phyloP scores from a whole-genome alignment of 2,113 vertebrate genomes.

The Salvelinus alpinus region DNA sequence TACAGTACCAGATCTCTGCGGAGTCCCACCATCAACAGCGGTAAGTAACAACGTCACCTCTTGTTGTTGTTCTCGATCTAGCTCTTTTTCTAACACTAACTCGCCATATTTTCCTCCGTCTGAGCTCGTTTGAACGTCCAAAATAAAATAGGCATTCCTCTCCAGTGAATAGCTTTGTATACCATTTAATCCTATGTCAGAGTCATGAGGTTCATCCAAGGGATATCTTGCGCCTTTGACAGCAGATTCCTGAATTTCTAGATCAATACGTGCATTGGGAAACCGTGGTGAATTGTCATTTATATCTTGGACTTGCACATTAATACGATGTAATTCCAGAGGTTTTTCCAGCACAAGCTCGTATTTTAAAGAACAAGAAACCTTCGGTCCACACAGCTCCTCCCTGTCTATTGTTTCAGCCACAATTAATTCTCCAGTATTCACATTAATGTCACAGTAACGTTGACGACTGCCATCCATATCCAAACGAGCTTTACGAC shows the following conservation, averaged over 20 bases:
- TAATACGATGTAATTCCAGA: slow-evolving; percentile 24
- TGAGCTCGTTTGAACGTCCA: slow-evolving; percentile 27
- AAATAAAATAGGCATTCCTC: slow-evolving; percentile 28
- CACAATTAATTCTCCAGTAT: slow-evolving; percentile 75
- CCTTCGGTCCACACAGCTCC: slow-evolving; percentile 71
- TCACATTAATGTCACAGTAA: slow-evolving; percentile 76
- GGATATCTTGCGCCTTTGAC: slow-evolving; percentile 58
- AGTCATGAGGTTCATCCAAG: slow-evolving; percentile 37
- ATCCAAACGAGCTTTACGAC: slow-evolving; percentile 51
- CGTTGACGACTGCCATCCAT: slow-evolving; percentile 40
- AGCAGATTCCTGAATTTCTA: slow-evolving; percentile 66
- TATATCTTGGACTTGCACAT: slow-evolving; percentile 32
- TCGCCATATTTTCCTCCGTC: slow-evolving; percentile 58
- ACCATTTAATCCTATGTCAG: slow-evolving; percentile 42
- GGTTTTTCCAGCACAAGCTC: slow-evolving; percentile 38
- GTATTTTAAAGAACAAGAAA: slow-evolving; percentile 27
- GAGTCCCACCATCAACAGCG: slow-evolving; percentile 57
- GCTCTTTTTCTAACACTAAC: slow-evolving; percentile 39
- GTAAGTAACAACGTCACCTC: slow-evolving; percentile 35
- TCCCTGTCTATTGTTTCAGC: slow-evolving; percentile 80
- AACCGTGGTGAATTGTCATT: slow-evolving; percentile 39
- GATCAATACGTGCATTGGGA: slow-evolving; percentile 24
- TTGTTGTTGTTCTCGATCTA: slow-evolving; percentile 45
- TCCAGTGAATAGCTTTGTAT: slow-evolving; percentile 44
- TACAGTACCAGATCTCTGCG: slow-evolving; percentile 49